Evolutionary conservation across 2,888 invertebrate species (phyloP), one percentile per base, ranked within the genome.

Genomic region (Podabrus alpinus): DNA sequence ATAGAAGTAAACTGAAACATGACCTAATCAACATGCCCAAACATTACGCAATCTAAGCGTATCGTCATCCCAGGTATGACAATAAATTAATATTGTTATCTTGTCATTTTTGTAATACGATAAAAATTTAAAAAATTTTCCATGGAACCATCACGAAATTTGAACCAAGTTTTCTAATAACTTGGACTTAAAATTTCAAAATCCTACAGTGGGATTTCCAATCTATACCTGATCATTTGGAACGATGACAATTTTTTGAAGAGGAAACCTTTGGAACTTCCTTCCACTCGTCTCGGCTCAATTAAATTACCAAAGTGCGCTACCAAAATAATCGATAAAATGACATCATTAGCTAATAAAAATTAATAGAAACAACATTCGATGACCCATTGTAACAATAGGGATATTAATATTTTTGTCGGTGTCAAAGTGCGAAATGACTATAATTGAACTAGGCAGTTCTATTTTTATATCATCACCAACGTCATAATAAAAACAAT

Each of bases 371-470:
- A 59, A 68, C 59, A n/a, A 21, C 9, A 15, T 17, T 61, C 61
- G 62, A 70, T 62, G 69, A 62, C 61, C 15, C 62, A 62, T 16
- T 62, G 19, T 2, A n/a, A 64, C 69, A 69, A 70, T 62, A 10
- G 15, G 29, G 29, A 62, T 70, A 70, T 64, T 70, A 70, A 70
- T 70, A 70, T 64, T 70, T 68, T 70, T 13, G 69, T 70, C 61
- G 25, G 60, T 17, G 62, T 70, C 69, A 70, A 70, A 70, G 69
- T 70, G 64, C 69, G 62, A 70, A 62, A 21, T 70, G 17, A 16
- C 69, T 29, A 64, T 70, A 70, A 70, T 69, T 70, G 69, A 70
- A 64, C 69, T 64, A 64, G 45, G 69, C 69, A 64, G 69, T 25
- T 29, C 62, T 70, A 70, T 70, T 70, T 70, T 70, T 25, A 62